Percentiles rank a stretch among this genome's conserved stretches.
These are phyloP conservation scores for Dromas ardeola DNA, from an alignment of 2,113 vertebrate genomes.

Conservation along the genomic window DNA sequence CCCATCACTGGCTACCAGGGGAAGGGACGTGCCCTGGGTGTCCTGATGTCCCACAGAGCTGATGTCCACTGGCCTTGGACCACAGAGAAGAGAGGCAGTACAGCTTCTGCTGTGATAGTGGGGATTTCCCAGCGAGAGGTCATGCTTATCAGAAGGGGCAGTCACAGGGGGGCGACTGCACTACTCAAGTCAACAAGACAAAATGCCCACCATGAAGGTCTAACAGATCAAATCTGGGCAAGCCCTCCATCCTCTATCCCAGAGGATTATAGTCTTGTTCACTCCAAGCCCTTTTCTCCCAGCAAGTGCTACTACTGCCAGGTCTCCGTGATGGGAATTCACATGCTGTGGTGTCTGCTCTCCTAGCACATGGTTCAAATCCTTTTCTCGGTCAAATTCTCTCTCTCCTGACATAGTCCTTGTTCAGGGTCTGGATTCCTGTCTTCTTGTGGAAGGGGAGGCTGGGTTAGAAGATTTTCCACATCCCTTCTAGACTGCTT, in stretches of 20 bases:
- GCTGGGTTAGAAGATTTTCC: neutral
- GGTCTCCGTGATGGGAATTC: neutral
- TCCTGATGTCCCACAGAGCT: accelerated
- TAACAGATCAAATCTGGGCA: neutral
- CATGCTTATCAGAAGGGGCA: accelerated
- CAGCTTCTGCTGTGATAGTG: neutral
- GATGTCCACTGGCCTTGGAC: neutral
- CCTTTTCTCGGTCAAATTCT: neutral
- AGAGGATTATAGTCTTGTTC: neutral
- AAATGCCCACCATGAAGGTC: neutral
- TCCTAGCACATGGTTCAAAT: neutral
- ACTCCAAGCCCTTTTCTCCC: neutral
- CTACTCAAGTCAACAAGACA: too few species aligned
- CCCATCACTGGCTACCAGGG: accelerated
- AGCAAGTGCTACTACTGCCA: neutral
- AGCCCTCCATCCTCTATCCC: neutral
- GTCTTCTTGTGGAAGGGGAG: neutral
- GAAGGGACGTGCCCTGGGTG: neutral
- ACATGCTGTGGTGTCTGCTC: neutral
- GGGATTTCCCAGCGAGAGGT: neutral
- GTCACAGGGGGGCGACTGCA: neutral
- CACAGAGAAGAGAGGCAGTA: accelerated
- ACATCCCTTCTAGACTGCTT: neutral
- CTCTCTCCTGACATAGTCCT: neutral
- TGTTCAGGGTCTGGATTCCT: neutral